Percentiles rank a stretch among this genome's conserved stretches.
Evolutionary conservation across 2,797 vertebrate species (phyloP).

Genomic region (Synanceia verrucosa): DNA sequence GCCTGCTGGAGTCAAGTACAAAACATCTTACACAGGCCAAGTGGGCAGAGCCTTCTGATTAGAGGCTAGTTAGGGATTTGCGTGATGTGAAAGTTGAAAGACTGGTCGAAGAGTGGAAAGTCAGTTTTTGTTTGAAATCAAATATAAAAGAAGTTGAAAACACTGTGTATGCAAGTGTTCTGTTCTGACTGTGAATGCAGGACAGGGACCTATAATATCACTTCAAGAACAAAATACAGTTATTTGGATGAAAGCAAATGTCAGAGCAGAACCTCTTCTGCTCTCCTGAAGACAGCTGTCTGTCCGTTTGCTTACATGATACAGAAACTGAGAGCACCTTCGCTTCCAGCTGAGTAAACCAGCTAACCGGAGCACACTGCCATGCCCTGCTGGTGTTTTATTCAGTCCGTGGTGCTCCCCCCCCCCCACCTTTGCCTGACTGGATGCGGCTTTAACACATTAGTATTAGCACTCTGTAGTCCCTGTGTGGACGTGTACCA

Average conservation of each 20-base stretch:
- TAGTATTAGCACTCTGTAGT: constrained; percentile 61
- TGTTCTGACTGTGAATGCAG: background rate
- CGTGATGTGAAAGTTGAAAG: constrained; percentile 47
- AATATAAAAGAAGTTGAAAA: constrained; percentile 28
- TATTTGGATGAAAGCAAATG: background rate
- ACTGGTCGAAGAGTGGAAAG: constrained; percentile 9
- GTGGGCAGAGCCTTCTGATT: constrained; percentile 56
- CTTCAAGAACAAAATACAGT: background rate
- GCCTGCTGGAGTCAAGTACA: constrained; percentile 38
- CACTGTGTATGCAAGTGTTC: background rate
- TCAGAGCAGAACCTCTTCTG: background rate
- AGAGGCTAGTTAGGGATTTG: constrained; percentile 40
- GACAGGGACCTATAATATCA: background rate
- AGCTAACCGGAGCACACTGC: constrained; percentile 2
- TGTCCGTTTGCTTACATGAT: background rate
- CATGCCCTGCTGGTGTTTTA: constrained; percentile 3
- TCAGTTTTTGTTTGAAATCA: constrained; percentile 28
- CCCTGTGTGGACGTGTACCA: constrained; percentile 65
- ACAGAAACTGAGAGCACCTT: constrained; percentile 9
- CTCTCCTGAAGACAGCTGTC: background rate
- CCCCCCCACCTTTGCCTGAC: constrained; percentile 29
- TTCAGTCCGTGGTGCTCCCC: background rate
- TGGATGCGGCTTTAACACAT: constrained; percentile 50
- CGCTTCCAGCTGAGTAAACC: constrained; percentile 29
- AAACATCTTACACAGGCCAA: constrained; percentile 52